These are phyloP conservation scores for Eupithecia centaureata DNA, from an alignment of 2,888 invertebrate species.

Conservation along the genomic window DNA sequence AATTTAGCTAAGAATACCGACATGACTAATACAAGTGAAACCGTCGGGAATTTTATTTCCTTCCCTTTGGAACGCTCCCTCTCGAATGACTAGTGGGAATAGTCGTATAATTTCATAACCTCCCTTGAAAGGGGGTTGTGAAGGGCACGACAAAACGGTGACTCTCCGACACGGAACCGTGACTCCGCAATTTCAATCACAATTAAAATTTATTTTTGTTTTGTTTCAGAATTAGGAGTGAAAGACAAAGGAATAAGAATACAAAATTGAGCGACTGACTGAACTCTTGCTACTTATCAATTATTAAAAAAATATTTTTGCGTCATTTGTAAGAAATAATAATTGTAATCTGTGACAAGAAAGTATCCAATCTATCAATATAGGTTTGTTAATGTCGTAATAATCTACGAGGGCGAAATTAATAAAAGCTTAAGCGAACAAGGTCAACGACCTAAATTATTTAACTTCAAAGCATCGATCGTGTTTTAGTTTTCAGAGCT, in stretches of 20 bases:
- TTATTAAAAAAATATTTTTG: background rate
- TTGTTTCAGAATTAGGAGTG: constrained; percentile 14
- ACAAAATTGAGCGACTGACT: background rate
- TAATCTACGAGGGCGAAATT: background rate
- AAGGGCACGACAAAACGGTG: constrained; percentile 52
- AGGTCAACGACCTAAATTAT: background rate
- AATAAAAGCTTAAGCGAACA: background rate
- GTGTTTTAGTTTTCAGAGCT: constrained; percentile 12
- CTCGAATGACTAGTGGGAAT: constrained; percentile 60
- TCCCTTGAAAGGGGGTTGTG: constrained; percentile 47
- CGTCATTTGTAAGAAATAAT: background rate
- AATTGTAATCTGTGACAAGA: background rate
- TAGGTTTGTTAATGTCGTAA: background rate
- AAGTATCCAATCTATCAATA: background rate
- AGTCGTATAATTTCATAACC: constrained; percentile 64
- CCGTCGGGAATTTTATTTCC: constrained; percentile 47
- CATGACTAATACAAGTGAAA: constrained; percentile 36
- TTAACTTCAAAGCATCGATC: background rate
- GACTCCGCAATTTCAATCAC: constrained; percentile 39
- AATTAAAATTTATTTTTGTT: constrained; percentile 41
- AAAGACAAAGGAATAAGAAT: background rate
- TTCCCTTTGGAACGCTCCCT: constrained; percentile 50
- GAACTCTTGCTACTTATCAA: background rate
- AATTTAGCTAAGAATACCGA: constrained; percentile 24
- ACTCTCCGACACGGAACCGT: constrained; percentile 47